A percentile compares a stretch with the other conserved stretches of the same genome.
These are phyloP conservation scores for Conchocele bisecta DNA, from an alignment of 2,888 invertebrate species.

Conservation along the genomic window DNA sequence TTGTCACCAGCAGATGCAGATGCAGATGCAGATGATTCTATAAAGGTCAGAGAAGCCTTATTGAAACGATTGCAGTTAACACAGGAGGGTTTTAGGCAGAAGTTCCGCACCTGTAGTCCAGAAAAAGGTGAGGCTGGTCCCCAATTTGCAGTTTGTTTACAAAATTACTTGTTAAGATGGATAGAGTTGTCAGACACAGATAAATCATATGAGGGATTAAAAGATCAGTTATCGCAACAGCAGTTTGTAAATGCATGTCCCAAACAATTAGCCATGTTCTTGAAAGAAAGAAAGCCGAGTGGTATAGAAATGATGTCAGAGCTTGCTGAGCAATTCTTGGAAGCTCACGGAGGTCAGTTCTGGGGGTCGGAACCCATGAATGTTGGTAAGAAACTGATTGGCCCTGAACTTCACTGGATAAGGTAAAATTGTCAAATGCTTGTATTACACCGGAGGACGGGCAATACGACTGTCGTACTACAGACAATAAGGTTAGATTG, in stretches of 20 bases:
- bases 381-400: too few species aligned
- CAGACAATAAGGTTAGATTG: too few species aligned
- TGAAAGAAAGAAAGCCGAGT: slow-evolving; percentile 8
- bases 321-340: slow-evolving; percentile 24
- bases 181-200: background rate
- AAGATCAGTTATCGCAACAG: slow-evolving; percentile 1
- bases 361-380: background rate
- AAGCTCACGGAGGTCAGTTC: slow-evolving; percentile 16
- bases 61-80: slow-evolving; percentile 14
- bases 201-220: background rate
- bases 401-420: too few species aligned
- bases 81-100: slow-evolving; percentile 16
- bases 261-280: background rate
- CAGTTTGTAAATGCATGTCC: slow-evolving; percentile 5
- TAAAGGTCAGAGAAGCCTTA: slow-evolving; percentile 1
- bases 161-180: slow-evolving; percentile 10
- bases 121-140: background rate
- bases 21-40: background rate
- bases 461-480: too few species aligned
- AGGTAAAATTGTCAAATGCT: too few species aligned
- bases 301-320: slow-evolving; percentile 6
- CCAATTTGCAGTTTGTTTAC: slow-evolving; percentile 7
- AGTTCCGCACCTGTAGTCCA: background rate
- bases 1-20: background rate
- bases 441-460: too few species aligned